These are phyloP conservation scores for Dryas iulia DNA, from an alignment of 1,140 invertebrate species.

Conservation along the genomic window DNA sequence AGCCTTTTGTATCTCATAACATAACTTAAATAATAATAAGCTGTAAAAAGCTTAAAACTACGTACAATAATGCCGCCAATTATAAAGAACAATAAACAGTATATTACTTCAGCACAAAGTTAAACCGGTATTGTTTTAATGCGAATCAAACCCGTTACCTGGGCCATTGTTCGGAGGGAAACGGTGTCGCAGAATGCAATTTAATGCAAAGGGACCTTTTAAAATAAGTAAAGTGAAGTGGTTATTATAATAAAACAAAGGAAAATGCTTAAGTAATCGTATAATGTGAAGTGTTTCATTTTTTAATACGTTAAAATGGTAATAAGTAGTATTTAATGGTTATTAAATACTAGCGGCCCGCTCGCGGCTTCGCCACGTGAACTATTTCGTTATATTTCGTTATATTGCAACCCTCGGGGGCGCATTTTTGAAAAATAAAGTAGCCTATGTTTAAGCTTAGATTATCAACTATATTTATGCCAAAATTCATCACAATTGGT, in stretches of 20 bases:
- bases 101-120: neutral
- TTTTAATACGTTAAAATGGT: neutral
- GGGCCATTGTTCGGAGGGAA: neutral
- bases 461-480: no score
- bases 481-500: no score
- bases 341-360: no score
- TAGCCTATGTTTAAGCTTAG: no score
- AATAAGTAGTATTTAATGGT: neutral
- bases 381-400: no score
- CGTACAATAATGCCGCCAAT: neutral
- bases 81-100: neutral
- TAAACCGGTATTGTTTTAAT: neutral
- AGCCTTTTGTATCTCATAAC: no score
- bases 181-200: neutral
- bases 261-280: neutral
- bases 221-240: neutral
- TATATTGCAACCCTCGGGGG: no score
- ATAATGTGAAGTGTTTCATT: no score
- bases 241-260: neutral
- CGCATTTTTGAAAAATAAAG: no score
- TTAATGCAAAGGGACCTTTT: neutral
- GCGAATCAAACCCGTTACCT: slow-evolving; percentile 1
- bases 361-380: no score
- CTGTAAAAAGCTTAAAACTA: neutral
- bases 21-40: neutral